Percentiles rank a stretch among this genome's conserved stretches.
Evolutionary conservation across 2,888 invertebrate species (phyloP).

Genomic region (Protodeltote pygarga): DNA sequence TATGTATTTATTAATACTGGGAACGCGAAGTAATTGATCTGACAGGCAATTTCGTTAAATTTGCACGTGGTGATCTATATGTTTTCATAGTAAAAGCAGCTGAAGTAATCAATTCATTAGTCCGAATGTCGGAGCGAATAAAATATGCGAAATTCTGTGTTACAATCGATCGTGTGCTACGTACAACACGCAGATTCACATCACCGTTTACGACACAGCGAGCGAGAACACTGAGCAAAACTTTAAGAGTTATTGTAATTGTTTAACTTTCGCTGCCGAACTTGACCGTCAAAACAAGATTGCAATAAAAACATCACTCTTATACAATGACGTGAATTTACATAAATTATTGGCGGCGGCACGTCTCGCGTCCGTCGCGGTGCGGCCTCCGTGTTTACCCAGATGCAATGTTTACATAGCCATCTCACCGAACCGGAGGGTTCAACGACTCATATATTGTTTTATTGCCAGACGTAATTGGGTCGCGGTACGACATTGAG

Average conservation of each 20-base stretch:
- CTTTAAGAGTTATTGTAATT: slow-evolving; percentile 60
- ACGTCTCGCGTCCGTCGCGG: slow-evolving; percentile 63
- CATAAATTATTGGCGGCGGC: slow-evolving; percentile 84
- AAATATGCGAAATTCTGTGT: slow-evolving; percentile 2
- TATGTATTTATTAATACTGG: slow-evolving; percentile 4
- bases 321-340: slow-evolving; percentile 84
- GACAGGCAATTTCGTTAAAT: neutral
- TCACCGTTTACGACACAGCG: slow-evolving; percentile 17
- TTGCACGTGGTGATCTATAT: slow-evolving; percentile 2
- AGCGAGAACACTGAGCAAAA: slow-evolving; percentile 25
- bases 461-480: slow-evolving; percentile 83
- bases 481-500: slow-evolving; percentile 76
- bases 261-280: slow-evolving; percentile 77
- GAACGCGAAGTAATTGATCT: slow-evolving; percentile 1
- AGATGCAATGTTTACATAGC: slow-evolving; percentile 83
- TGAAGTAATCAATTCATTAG: neutral
- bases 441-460: slow-evolving; percentile 84
- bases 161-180: slow-evolving; percentile 14
- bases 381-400: slow-evolving; percentile 61
- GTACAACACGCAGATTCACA: slow-evolving; percentile 11
- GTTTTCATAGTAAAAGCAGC: slow-evolving; percentile 14
- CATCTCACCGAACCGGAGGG: slow-evolving; percentile 67
- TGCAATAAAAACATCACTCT: slow-evolving; percentile 82
- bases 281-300: slow-evolving; percentile 84
- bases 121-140: slow-evolving; percentile 4